Conservation (phyloP, 2,113 vertebrate genomes). For the Delphinus delphis region DNA sequence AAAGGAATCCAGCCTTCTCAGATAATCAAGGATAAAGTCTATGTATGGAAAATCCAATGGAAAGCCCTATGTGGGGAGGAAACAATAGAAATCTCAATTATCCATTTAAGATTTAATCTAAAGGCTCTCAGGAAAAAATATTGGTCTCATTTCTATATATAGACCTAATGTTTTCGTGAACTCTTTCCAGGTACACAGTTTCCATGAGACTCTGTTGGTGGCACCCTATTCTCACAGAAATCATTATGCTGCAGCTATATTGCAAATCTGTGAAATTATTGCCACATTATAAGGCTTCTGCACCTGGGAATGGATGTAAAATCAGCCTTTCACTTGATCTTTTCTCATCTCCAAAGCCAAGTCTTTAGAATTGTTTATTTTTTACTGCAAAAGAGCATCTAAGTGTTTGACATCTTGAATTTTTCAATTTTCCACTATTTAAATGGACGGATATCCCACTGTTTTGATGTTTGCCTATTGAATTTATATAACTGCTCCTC, state of each 20-base stretch:
- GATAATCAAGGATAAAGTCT: neutral
- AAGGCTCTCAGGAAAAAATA: neutral
- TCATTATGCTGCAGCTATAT: neutral
- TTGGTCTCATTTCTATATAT: neutral
- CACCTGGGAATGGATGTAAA: fast-evolving
- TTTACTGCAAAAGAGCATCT: neutral
- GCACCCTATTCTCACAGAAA: neutral
- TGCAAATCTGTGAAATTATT: neutral
- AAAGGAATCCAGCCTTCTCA: neutral
- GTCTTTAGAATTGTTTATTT: neutral
- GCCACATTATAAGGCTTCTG: fast-evolving
- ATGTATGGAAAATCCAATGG: neutral
- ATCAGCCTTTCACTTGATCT: neutral
- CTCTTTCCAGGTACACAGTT: neutral
- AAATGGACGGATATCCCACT: neutral
- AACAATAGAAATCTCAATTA: neutral
- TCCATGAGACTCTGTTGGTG: neutral
- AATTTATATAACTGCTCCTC: neutral
- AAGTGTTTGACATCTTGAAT: neutral
- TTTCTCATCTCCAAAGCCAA: neutral
- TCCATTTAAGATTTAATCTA: neutral
- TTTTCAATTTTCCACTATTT: neutral
- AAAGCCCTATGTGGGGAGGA: neutral
- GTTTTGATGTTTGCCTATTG: neutral
- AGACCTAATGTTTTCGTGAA: neutral